Evolutionary conservation across 1,140 invertebrate genomes (phyloP), one percentile per base, ranked within the genome.

Genomic region (Bradysia coprophila): DNA sequence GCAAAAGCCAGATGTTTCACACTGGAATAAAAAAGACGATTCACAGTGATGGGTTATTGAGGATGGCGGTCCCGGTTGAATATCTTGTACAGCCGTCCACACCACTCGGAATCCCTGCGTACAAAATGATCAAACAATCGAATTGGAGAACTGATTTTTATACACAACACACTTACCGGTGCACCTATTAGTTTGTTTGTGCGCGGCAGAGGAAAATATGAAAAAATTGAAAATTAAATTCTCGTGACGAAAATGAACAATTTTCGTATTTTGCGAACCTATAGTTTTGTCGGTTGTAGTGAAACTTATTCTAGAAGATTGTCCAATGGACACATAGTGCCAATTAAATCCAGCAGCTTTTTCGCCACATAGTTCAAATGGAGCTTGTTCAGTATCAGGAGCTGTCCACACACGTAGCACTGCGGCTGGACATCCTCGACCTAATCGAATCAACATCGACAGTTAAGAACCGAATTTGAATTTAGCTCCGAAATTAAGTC

Each of bases 331-430:
- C 45, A 89, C 69, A 56, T 82, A 87, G 57, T 81, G 76, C 75
- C 82, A 83, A 48, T 79, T 73, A 42, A 78, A 75, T 16, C 72
- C 63, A 10, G 66, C 56, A 21, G 73, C 65, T 60, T 82, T 85
- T 54, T 86, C 83, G 13, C 89, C 89, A 59, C 90, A 95, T 39
- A 94, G 63, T 68, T 94, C 89, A 43, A 85, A 64, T 23, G 88
- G 87, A 31, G 82, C 73, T 33, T 69, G 69, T 45, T 73, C 72
- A 32, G 72, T 68, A 48, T 74, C 68, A 28, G 64, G 53, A 43
- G 78, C 77, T 49, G 78, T 76, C 87, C 87, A 93, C 52, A 94
- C 71, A 49, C 90, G 70, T 44, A 93, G 67, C 20, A 88, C 87
- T 21, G 87, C 87, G 42, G 84, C 85, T 10, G 87, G 80, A 68